These are phyloP conservation scores for Eucera pruinosa DNA, from an alignment of 2,888 invertebrate genomes.

Conservation along the genomic window DNA sequence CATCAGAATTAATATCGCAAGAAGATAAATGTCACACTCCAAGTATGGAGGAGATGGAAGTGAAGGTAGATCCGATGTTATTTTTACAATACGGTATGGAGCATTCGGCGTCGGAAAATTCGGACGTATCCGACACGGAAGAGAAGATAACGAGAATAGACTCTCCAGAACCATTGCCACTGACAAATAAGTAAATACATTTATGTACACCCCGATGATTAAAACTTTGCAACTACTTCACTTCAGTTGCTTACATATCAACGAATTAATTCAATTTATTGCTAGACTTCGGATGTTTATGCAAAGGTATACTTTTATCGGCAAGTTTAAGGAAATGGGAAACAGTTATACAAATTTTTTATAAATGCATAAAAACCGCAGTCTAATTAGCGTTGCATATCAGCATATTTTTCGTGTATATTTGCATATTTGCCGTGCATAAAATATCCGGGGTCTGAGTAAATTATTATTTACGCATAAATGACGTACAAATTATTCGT, in stretches of 20 bases:
- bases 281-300: too few species aligned
- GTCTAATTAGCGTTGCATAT: too few species aligned
- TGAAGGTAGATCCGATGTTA: constrained; percentile 89
- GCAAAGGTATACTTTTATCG: too few species aligned
- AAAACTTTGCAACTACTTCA: too few species aligned
- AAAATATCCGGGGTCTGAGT: neutral
- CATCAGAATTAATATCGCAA: constrained; percentile 63
- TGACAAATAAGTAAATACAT: constrained; percentile 72
- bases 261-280: too few species aligned
- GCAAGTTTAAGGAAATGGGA: too few species aligned
- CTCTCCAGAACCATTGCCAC: constrained; percentile 65
- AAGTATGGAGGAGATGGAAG: constrained; percentile 87
- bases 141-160: constrained; percentile 72
- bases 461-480: neutral
- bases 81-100: constrained; percentile 87
- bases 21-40: constrained; percentile 73
- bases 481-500: too few species aligned
- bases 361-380: too few species aligned
- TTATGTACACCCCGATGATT: too few species aligned
- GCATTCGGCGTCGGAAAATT: constrained; percentile 79
- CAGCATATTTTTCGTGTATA: too few species aligned
- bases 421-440: neutral
- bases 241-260: too few species aligned
- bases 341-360: too few species aligned
- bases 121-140: constrained; percentile 81